Evolutionary conservation across 2,797 vertebrate genomes (phyloP), one percentile per base, ranked within the genome.

Genomic region (Anas georgica): DNA sequence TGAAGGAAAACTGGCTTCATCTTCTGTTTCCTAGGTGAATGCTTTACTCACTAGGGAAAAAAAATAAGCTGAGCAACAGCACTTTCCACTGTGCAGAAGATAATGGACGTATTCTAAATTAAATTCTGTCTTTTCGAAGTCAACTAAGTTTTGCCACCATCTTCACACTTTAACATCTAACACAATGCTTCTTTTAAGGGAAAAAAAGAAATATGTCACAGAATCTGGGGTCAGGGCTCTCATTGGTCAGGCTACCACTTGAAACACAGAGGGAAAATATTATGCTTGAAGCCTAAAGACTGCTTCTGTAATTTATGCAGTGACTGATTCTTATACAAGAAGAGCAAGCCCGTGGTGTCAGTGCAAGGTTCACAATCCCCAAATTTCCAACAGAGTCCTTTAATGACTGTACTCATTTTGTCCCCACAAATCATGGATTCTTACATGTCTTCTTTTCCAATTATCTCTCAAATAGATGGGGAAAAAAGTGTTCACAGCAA

Each of bases 261-360:
- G 68, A 94, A 93, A 94, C 28, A 63, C 13, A 52, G 45, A 72
- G 14, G 28, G 83, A 89, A 89, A 88, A 85, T 23, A 79, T 11
- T 58, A 39, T 54, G 41, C n/a, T 79, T 68, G 50, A 84, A 88
- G 81, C 28, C 54, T 58, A 39, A 58, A 69, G 28, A 60, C n/a
- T 69, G 33, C 17, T 78, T 48, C 77, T 78, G 28, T 58, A 68
- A 94, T 78, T 68, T 72, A 74, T 54, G 28, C 58, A 56, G 28
- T 75, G 16, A 35, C 37, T 58, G 31, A 60, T 81, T 75, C 62
- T 81, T 79, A 72, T 5, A 69, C 17, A 45, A 52, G 66, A 88
- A 93, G 60, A 81, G 67, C 68, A 56, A 75, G 25, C 41, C 41
- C 37, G 81, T 90, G 74, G 33, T 83, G n/a, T 46, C 35, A 75